Evolutionary conservation across 2,797 vertebrate species (phyloP).

Genomic region (Nasua narica): DNA sequence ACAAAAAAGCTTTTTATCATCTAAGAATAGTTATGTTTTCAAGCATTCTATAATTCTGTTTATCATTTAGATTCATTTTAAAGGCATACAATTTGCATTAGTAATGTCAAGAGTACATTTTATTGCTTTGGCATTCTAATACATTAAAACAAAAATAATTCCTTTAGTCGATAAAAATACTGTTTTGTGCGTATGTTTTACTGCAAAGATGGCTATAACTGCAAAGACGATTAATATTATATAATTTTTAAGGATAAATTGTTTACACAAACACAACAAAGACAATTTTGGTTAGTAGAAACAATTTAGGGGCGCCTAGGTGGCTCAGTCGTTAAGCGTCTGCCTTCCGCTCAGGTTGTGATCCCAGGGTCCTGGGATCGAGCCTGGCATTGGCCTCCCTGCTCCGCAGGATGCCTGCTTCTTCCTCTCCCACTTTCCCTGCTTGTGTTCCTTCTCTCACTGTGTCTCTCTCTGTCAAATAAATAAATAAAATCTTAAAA

Average conservation of each 20-base stretch:
- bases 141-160: not conserved
- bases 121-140: slow-evolving; percentile 4
- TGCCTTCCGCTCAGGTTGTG: too few species aligned
- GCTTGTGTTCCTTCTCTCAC: too few species aligned
- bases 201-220: not conserved
- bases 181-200: not conserved
- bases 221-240: not conserved
- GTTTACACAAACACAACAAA: not conserved
- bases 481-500: too few species aligned
- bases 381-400: too few species aligned
- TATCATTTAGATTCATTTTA: slow-evolving; percentile 49
- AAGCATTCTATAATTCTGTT: not conserved
- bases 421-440: too few species aligned
- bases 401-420: too few species aligned
- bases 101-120: not conserved
- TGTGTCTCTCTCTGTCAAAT: too few species aligned
- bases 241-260: not conserved
- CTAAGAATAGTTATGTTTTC: slow-evolving; percentile 13
- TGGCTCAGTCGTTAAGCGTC: too few species aligned
- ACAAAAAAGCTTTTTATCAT: not conserved
- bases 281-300: not conserved
- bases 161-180: not conserved
- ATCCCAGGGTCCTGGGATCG: too few species aligned
- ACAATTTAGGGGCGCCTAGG: not conserved
- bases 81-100: not conserved